Evolutionary conservation across 1,140 invertebrate genomes (phyloP), one percentile per base, ranked within the genome.

Genomic region (Paracyclopina nana): DNA sequence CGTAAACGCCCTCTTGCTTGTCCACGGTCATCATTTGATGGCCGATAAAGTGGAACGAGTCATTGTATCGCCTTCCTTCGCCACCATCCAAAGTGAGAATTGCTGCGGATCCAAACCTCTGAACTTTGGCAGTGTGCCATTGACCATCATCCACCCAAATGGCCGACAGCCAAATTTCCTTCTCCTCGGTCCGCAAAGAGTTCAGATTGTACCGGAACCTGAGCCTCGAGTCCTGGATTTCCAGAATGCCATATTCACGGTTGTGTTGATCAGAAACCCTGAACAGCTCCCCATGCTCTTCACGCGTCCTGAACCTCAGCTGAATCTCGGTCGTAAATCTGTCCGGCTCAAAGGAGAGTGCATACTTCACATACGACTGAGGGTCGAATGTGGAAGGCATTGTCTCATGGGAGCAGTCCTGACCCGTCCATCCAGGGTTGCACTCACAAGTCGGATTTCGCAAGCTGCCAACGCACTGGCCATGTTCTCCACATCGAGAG

Each of bases 291-390:
- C 88, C 90, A 57, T 86, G 79, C 43, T 78, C 77, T 62, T 96
- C 85, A 20, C 91, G 70, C 0, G 91, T 96, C 55, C 92, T 71
- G 66, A 95, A 95, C 26, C 50, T 4, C 27, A 96, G 62, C 62
- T 94, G 87, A 52, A 96, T 77, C 60, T 88, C 82, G 0, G 86
- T 92, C 12, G 79, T 81, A 59, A 86, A 94, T 48, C 81, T 72
- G 60, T 91, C 82, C 1, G 85, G 85, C 60, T 91, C 84, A 61
- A 95, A 94, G 40, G 82, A 90, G 2, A 95, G 66, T 1, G 85
- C 85, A 65, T 94, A 96, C 60, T 91, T 88, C 4, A 96, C 83
- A 64, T 92, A 96, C 56, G 84, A 90, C 61, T 87, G 82, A 0
- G 77, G 74, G 60, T 84, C 80, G 62, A 96, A 92, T 50, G 81